These are phyloP conservation scores for Nephrotoma appendiculata DNA, from an alignment of 2,888 invertebrate species.

Conservation along the genomic window DNA sequence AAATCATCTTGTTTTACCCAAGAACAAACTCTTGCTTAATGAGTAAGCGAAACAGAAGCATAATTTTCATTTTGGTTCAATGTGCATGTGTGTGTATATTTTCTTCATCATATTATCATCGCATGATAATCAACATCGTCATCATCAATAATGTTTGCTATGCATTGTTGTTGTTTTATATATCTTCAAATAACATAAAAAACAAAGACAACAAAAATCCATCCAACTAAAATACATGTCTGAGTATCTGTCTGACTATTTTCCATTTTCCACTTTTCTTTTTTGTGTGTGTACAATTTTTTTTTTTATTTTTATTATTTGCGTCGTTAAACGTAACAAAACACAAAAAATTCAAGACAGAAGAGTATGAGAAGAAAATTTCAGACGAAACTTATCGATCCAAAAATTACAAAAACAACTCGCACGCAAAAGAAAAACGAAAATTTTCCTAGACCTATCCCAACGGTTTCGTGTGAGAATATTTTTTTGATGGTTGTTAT, in stretches of 20 bases:
- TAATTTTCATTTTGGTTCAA: not conserved
- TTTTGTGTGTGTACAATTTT: too few relatives aligned
- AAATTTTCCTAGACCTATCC: slow-evolving; percentile 6
- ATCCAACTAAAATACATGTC: not conserved
- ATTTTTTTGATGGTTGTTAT: not conserved
- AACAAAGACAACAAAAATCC: not conserved
- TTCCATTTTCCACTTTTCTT: not conserved
- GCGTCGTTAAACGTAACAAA: not conserved
- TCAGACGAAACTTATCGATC: slow-evolving; percentile 7
- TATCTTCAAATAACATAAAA: not conserved
- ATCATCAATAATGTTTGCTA: not conserved
- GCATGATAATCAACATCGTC: not conserved
- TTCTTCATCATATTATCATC: not conserved
- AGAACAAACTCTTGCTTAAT: not conserved
- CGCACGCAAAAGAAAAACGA: not conserved
- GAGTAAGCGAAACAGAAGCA: not conserved
- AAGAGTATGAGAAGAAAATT: not conserved
- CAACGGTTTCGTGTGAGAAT: not conserved
- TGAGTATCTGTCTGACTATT: not conserved
- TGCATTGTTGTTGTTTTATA: not conserved
- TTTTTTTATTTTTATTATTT: not conserved
- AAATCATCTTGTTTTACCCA: too few relatives aligned
- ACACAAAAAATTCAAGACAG: not conserved
- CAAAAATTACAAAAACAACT: not conserved
- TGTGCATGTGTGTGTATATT: not conserved